Percentiles rank a stretch among this genome's conserved stretches.
These are phyloP conservation scores for Fukomys damarensis DNA, from an alignment of 2,113 vertebrate genomes.

Conservation along the genomic window DNA sequence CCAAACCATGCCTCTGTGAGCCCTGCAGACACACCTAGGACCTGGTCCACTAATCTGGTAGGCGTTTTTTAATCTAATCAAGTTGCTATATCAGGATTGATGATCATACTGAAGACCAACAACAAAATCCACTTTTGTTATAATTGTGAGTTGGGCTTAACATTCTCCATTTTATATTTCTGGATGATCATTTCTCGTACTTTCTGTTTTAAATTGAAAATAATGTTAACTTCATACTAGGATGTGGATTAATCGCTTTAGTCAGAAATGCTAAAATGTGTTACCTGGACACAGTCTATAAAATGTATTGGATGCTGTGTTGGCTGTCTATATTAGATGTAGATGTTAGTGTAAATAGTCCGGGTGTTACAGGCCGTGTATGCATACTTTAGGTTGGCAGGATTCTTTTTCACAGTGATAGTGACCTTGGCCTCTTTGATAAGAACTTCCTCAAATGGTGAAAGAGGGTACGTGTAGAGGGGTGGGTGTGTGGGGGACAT, in stretches of 20 bases:
- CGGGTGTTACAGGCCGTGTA: neutral
- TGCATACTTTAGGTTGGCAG: neutral
- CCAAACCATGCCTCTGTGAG: too few species aligned
- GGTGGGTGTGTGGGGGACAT: neutral
- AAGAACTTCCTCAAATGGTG: neutral
- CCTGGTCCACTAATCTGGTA: too few species aligned
- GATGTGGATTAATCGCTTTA: neutral
- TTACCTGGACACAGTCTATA: neutral
- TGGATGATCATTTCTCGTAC: neutral
- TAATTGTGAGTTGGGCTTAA: neutral
- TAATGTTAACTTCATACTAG: neutral
- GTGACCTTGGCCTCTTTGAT: neutral
- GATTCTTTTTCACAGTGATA: neutral
- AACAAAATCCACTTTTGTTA: neutral
- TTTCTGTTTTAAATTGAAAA: neutral
- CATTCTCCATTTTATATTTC: slow-evolving; percentile 23
- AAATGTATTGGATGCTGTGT: neutral
- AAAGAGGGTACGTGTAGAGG: neutral
- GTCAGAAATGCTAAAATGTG: neutral
- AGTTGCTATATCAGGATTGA: too few species aligned
- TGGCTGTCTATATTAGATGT: neutral
- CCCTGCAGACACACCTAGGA: too few species aligned
- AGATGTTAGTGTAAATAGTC: neutral
- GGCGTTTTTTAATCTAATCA: too few species aligned
- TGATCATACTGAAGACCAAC: too few species aligned